Base-by-base conservation (phyloP, 2,888 invertebrate species). In the Drosophila aldrichi region DNA sequence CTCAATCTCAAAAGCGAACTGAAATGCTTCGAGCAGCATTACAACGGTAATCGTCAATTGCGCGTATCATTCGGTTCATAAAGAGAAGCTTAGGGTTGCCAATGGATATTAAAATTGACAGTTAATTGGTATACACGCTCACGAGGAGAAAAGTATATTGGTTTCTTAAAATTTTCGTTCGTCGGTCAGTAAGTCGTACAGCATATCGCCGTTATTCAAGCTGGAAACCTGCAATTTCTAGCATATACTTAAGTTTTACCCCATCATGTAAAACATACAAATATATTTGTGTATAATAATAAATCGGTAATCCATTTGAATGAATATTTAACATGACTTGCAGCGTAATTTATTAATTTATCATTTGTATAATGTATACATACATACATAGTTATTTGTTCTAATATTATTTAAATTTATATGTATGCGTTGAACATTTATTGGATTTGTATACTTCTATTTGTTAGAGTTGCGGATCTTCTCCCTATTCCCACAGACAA, bases 361-460 rank as follows among this genome's bases (percentile, higher is more conserved):
- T 82, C 65, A 61, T 79, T 77, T 58, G 60, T 82, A 70, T 71
- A 68, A 65, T 76, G 74, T 79, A 70, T 78, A 82, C 77, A 82
- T 78, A 82, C 77, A 82, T 72, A 82, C 56, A 70, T 64, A 69
- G 67, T 60, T 65, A 76, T 74, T 74, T 78, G 16, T 63, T 56
- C 71, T 75, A 64, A 58, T 69, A 49, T 78, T 77, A 46, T 69
- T 82, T 82, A 77, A 79, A 65, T 70, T 68, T 75, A 74, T 75
- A 70, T 62, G 65, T 52, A 75, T 71, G 71, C 66, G 62, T 70
- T 81, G 73, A 83, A 83, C 79, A 75, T 67, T 77, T 83, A 59
- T 81, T 79, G 70, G 62, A 46, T 70, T 69, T 60, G 58, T 55
- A 56, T 70, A 73, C 58, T 54, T 65, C 20, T 52, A 36, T 20